Evolutionary conservation across 2,888 invertebrate species (phyloP).

Genomic region (Papilio demoleus): DNA sequence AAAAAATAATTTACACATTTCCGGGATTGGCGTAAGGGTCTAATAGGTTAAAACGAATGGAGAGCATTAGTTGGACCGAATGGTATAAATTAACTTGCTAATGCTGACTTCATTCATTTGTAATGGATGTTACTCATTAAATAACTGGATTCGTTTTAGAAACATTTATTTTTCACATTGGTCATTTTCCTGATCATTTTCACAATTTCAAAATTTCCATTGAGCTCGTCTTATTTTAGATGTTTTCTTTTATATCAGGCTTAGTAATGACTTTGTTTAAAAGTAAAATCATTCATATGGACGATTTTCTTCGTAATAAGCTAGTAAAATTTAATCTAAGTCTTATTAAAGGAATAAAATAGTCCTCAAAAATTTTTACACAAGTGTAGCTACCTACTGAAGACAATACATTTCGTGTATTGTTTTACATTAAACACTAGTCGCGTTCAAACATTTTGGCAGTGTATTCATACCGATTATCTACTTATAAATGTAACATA

Average conservation of each 20-base stretch:
- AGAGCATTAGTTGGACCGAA: constrained; percentile 44
- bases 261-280: constrained; percentile 42
- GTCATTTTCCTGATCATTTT: constrained; percentile 72
- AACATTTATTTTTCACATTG: constrained; percentile 82
- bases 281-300: constrained; percentile 56
- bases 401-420: constrained; percentile 51
- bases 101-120: constrained; percentile 55
- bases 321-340: constrained; percentile 51
- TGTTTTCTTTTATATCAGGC: constrained; percentile 23
- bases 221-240: constrained; percentile 49
- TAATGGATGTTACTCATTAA: constrained; percentile 54
- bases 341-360: constrained; percentile 69
- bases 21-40: constrained; percentile 21
- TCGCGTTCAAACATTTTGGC: constrained; percentile 73
- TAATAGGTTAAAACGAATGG: constrained; percentile 38
- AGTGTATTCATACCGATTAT: constrained; percentile 67
- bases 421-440: constrained; percentile 54
- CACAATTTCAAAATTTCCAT: constrained; percentile 65
- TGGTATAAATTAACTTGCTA: constrained; percentile 51
- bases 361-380: constrained; percentile 79
- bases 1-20: constrained; percentile 27
- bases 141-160: constrained; percentile 64
- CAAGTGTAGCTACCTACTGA: constrained; percentile 65
- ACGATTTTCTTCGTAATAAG: constrained; percentile 58
- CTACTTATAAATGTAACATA: constrained; percentile 38